These are phyloP conservation scores for Cataglyphis altisquamis DNA, from an alignment of 2,888 invertebrate species.

Conservation along the genomic window DNA sequence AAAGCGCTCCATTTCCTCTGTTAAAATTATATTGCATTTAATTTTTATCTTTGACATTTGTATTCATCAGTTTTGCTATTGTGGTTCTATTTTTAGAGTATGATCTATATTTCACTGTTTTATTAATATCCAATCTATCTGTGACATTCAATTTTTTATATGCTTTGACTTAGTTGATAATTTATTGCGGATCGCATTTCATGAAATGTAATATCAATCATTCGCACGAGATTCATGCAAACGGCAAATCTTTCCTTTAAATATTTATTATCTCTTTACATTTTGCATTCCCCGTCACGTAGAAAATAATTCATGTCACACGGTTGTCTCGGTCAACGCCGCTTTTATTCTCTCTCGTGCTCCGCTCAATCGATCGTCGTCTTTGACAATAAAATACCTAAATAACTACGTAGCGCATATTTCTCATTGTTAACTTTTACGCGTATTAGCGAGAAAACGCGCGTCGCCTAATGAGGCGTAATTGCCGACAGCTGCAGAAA, in stretches of 20 bases:
- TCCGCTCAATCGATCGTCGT: not conserved
- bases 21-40: not conserved
- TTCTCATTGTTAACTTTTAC: constrained; percentile 40
- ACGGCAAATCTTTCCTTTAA: not conserved
- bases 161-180: constrained; percentile 3
- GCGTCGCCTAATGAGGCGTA: constrained; percentile 43
- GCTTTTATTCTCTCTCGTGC: constrained; percentile 2
- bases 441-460: constrained; percentile 2
- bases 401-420: constrained; percentile 19
- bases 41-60: constrained; percentile 17
- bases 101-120: not conserved
- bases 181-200: constrained; percentile 13
- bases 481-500: constrained; percentile 49
- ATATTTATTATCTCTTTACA: constrained; percentile 30
- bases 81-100: not conserved
- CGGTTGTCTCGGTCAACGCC: not conserved
- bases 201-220: constrained; percentile 29
- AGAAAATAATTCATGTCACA: constrained; percentile 2
- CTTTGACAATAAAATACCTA: constrained; percentile 14
- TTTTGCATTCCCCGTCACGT: not conserved
- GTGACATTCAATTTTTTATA: not conserved
- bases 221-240: not conserved
- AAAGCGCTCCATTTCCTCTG: not conserved
- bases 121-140: constrained; percentile 20
- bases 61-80: not conserved